Base-by-base conservation (phyloP, 1,140 invertebrate genomes). In the Druon quercuslanigerum region DNA sequence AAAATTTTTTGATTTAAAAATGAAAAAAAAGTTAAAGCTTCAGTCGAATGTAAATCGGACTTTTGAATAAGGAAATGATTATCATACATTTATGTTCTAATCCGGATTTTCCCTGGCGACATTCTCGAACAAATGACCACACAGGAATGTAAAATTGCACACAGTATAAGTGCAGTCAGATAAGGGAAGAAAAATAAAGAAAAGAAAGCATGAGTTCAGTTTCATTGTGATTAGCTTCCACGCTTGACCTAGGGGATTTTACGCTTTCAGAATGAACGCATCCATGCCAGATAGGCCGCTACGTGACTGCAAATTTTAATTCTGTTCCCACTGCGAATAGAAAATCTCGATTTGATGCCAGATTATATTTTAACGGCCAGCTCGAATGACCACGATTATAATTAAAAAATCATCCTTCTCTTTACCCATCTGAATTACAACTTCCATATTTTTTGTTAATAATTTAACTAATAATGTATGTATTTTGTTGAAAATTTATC, bases 221-320 rank as follows among this genome's bases (percentile, higher is more conserved):
- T 66, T 66, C 20, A 25, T 25, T 14, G 25, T 66, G 57, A 66
- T 66, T 66, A 66, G 57, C 25, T 66, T 66, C 57, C 20, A 14
- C 13, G 57, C 57, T 66, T 66, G 57, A 66, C 57, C 57, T 66
- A 66, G 25, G 57, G 57, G 57, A 66, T 66, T 66, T 66, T 66
- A 66, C 40, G 25, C 57, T 66, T 66, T 66, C 25, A 66, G 57
- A 66, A 25, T 66, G 57, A 66, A 66, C 40, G 20, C 40, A 66
- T 66, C 40, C 57, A 33, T 66, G 57, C 57, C 57, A 66, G 57
- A 66, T 66, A 66, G 57, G 20, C 25, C 25, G 25, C 57, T 66
- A 66, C 57, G 57, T 66, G 57, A 66, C 57, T 66, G 57, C 25
- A 66, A 66, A 66, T 66, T 66, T 66, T 66, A 66, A 66, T 20